Evolutionary conservation across 2,888 invertebrate genomes (phyloP), one percentile per base, ranked within the genome.

Genomic region (Ornithoptera priamus): DNA sequence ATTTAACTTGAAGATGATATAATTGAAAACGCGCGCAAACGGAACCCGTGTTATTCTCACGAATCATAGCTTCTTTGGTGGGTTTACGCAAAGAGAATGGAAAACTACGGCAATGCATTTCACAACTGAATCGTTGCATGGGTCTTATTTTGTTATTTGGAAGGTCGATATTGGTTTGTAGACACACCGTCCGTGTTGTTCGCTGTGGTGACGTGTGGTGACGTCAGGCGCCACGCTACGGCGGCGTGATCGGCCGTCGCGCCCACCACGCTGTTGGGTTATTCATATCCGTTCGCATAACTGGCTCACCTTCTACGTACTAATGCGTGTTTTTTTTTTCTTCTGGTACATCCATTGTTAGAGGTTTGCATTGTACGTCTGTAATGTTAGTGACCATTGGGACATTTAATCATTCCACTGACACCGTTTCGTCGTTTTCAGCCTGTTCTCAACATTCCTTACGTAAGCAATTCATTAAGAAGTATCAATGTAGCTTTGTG

Each of bases 181-280:
- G 53, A 22, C 20, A 71, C 74, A 74, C 22, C 53, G 65, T 73
- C 73, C 81, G 80, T 82, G 83, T 80, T 80, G 79, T 80, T 36
- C 50, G 36, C n/a, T 30, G 18, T 22, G 60, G 20, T 90, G 90
- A 90, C 90, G 90, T 78, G 80, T 53, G 76, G 42, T 88, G 87
- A 89, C 90, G 90, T 89, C 86, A 86, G 57, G 63, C 71, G 71
- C 71, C 89, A 90, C 86, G 89, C 85, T 56, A 68, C 63, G 74
- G 63, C 71, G 72, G 85, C 89, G 85, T 89, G 89, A 68, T 77
- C 76, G 75, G 73, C 80, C 81, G 88, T 83, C 88, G 87, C 85
- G 86, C 88, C 89, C 87, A 86, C 86, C 77, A 75, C 36, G 5
- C 42, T 74, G 74, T 77, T 75, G 74, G 60, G 63, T 73, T 74